A percentile compares a stretch with the other conserved stretches of the same genome.
Evolutionary conservation across 2,113 vertebrate genomes (phyloP).

Genomic region (Diphyllodes magnificus): DNA sequence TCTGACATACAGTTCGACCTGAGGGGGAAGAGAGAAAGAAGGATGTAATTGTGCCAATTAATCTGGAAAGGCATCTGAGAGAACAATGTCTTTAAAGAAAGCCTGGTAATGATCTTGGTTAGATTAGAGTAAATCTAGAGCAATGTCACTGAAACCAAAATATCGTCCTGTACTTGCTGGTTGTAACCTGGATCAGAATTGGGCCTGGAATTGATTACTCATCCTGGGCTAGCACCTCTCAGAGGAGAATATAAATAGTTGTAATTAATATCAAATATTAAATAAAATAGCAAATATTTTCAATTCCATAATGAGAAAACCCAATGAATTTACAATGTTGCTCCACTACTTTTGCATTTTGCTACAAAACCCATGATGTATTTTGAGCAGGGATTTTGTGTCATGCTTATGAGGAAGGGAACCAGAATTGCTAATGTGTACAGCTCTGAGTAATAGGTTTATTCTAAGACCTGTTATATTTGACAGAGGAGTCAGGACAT

Average conservation of each 20-base stretch:
- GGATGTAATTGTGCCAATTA: constrained; percentile 67
- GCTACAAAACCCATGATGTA: background rate
- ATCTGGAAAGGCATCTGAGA: constrained; percentile 56
- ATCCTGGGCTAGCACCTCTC: background rate
- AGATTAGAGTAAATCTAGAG: background rate
- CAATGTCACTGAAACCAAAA: background rate
- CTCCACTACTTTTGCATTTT: background rate
- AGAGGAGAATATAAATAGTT: background rate
- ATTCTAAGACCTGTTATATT: background rate
- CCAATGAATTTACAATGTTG: background rate
- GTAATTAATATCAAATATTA: background rate
- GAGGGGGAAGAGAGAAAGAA: constrained; percentile 17
- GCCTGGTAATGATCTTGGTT: background rate
- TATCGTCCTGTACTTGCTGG: background rate
- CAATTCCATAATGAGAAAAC: background rate
- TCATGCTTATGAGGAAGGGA: background rate
- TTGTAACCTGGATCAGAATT: background rate
- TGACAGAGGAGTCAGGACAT: background rate
- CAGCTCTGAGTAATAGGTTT: background rate
- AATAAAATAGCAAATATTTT: background rate
- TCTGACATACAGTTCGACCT: constrained; percentile 43
- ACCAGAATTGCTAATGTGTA: background rate
- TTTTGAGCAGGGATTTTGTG: background rate
- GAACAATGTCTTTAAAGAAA: constrained; percentile 22
- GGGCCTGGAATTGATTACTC: background rate